These are phyloP conservation scores for Pseudomyrmex flavicornis DNA, from an alignment of 1,140 invertebrate genomes.

Conservation along the genomic window DNA sequence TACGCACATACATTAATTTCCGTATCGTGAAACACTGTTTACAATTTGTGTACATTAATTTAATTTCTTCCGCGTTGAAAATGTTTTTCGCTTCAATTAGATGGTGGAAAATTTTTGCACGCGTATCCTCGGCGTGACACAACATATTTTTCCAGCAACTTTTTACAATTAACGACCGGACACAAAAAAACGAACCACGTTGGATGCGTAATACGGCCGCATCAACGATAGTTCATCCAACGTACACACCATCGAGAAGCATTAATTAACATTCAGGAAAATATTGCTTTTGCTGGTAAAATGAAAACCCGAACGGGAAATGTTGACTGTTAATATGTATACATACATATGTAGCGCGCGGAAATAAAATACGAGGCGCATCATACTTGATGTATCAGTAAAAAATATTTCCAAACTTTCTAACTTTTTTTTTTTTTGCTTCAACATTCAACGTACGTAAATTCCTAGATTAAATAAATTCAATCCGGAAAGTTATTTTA, in stretches of 20 bases:
- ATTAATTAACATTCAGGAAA: constrained; percentile 47
- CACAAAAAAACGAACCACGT: constrained; percentile 5
- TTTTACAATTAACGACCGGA: constrained; percentile 19
- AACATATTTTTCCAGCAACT: constrained; percentile 13
- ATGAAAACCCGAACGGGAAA: constrained; percentile 10
- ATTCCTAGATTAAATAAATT: too few species aligned
- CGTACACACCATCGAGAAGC: not conserved
- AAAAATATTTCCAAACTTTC: constrained; percentile 3
- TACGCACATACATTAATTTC: not conserved
- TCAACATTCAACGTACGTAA: too few species aligned
- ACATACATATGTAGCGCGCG: not conserved
- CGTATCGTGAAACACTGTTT: not conserved
- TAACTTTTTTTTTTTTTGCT: not conserved
- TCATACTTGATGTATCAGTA: constrained; percentile 9
- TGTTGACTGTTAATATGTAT: constrained; percentile 24
- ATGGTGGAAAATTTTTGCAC: not conserved
- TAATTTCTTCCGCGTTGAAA: not conserved
- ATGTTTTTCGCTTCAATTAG: not conserved
- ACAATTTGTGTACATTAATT: not conserved
- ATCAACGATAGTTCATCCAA: not conserved
- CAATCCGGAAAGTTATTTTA: not conserved
- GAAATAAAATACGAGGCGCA: not conserved
- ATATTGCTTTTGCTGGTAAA: constrained; percentile 17
- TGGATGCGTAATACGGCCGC: not conserved
- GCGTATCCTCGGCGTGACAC: not conserved